Conservation (phyloP, 1,140 invertebrate genomes). For the Drosophila parabipectinata region DNA sequence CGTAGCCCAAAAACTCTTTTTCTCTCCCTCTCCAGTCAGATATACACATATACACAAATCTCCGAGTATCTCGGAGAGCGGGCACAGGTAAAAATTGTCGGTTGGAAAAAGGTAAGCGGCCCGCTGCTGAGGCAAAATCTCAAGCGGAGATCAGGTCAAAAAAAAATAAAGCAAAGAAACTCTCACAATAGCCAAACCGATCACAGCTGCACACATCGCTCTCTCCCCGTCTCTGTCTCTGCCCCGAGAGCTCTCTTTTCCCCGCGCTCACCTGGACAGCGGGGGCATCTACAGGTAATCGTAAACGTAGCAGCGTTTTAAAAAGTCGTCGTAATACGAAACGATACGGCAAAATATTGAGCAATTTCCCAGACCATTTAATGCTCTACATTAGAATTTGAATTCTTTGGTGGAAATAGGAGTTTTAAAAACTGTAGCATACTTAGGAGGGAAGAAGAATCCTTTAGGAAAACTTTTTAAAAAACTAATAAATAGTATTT, state of each 20-base stretch:
- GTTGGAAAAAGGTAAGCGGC: conserved; percentile 56
- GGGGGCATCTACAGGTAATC: conserved; percentile 40
- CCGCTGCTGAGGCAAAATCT: conserved; percentile 48
- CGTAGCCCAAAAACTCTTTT: conserved; percentile 18
- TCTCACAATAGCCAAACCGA: conserved; percentile 16
- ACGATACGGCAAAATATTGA: conserved; percentile 18
- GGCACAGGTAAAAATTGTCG: conserved; percentile 60
- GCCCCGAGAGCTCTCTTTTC: background rate
- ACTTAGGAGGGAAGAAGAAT: background rate
- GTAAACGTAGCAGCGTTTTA: conserved; percentile 42
- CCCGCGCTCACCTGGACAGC: conserved; percentile 10
- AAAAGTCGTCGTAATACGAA: conserved; percentile 56
- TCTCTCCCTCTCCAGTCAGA: conserved; percentile 4
- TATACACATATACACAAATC: background rate
- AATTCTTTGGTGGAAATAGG: background rate
- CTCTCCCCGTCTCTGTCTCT: conserved; percentile 13
- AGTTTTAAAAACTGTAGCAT: background rate
- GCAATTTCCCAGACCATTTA: conserved; percentile 22
- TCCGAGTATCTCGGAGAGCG: conserved; percentile 1
- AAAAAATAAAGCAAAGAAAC: conserved; percentile 62
- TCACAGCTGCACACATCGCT: conserved; percentile 65
- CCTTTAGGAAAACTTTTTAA: too few relatives aligned
- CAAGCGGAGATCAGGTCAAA: conserved; percentile 69
- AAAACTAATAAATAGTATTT: background rate
- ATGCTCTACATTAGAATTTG: conserved; percentile 26